phyloP scores from a whole-genome alignment of 2,113 vertebrate species.

The Struthidea cinerea region DNA sequence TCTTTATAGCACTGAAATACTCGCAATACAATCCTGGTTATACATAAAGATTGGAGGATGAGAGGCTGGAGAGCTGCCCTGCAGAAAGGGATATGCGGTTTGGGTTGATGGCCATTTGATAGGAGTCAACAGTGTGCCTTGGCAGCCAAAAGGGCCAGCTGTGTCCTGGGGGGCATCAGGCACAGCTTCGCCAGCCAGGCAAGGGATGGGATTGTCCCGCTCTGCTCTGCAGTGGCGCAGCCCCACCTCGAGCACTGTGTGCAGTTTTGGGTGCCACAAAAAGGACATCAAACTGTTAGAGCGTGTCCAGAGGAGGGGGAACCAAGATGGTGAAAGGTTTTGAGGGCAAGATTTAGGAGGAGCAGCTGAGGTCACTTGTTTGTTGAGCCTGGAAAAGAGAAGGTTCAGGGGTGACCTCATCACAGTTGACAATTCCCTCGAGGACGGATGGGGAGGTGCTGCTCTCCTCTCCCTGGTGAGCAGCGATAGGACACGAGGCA shows the following conservation, averaged over 20 bases:
- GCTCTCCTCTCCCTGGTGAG: not conserved
- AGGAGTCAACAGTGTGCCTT: not conserved
- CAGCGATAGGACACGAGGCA: rapidly evolving
- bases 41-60: not conserved
- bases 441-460: not conserved
- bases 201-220: not conserved
- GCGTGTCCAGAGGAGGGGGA: not conserved
- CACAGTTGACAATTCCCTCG: not conserved
- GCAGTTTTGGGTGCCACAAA: not conserved
- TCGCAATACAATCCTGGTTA: not conserved
- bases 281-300: not conserved
- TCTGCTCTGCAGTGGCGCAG: not conserved
- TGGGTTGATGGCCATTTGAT: not conserved
- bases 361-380: not conserved
- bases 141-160: not conserved
- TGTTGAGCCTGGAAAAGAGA: not conserved
- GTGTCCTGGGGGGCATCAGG: not conserved
- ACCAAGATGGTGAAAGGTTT: not conserved
- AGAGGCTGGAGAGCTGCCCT: not conserved
- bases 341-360: not conserved
- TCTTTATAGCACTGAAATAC: not conserved
- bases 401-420: not conserved
- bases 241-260: not conserved
- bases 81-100: not conserved
- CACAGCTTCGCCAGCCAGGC: rapidly evolving